Evolutionary conservation across 2,888 invertebrate genomes (phyloP), one percentile per base, ranked within the genome.

Genomic region (Epinotia bilunana): DNA sequence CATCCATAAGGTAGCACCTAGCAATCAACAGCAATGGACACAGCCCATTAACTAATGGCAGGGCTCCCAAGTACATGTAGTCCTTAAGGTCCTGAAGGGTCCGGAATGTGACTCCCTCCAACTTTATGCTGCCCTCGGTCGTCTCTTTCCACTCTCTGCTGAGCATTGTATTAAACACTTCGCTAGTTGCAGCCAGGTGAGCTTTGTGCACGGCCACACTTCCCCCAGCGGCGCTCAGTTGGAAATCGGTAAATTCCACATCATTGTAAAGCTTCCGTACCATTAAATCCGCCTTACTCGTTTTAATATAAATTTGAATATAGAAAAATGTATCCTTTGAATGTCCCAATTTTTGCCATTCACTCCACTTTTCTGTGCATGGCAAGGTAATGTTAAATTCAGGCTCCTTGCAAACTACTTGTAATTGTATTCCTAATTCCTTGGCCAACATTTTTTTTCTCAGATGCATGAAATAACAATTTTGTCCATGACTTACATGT

Each of bases 1-100:
- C 87, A 5, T 86, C 84, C 83, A 90, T 89, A 80, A 88, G 85
- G 72, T 88, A 90, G 63, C 83, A 86, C 0, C 84, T 81, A 0
- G 89, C 83, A 1, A 89, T 78, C 0, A 88, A 77, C 64, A 90
- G 67, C 3, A 90, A 77, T 63, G 87, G 86, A 60, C 86, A 46
- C 46, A 46, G 85, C 58, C 88, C 67, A 0, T 84, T 87, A 0
- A 69, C 72, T 0, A 84, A 81, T 0, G 88, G 89, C 11, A 88
- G 72, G 4, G 69, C 80, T 28, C 82, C 83, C 20, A 87, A 76
- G 74, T 90, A 90, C 1, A 90, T 77, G 75, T 87, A 90, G 76
- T 82, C 79, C 74, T 90, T 90, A 0, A 90, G 77, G 49, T 85
- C 78, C 61, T 88, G 83, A 11, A 90, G 75, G 0, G 89, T 87